Evolutionary conservation across 1,140 invertebrate species (phyloP), one percentile per base, ranked within the genome.

Genomic region (Panagrolaimus sp.): DNA sequence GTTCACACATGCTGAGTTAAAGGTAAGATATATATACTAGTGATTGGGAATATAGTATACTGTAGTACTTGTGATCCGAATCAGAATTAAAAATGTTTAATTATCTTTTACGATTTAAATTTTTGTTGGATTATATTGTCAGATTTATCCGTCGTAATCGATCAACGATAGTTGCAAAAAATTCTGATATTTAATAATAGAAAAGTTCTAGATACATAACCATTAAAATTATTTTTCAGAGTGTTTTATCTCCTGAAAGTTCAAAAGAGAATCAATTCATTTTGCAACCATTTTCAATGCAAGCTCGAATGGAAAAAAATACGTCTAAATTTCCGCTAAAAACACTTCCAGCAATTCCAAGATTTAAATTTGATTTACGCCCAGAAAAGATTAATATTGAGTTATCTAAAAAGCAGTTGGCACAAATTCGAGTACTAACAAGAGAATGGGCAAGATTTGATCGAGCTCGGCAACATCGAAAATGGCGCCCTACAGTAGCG

Each of bases 381-480:
- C 86, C 96, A 51, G 90, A 92, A 73, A 88, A 90, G 84, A 91
- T 97, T 73, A 88, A 89, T 61, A 85, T 97, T 72, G 87, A 88
- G 44, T 83, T 98, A 61, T 89, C 89, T 89, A 93, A 85, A 66
- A 74, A 78, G 7, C 87, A 88, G 78, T 86, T 87, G 73, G 81
- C 81, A 31, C 84, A 84, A 68, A 82, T 87, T 4, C 31, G 31
- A n/a, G 31, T 38, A 38, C 84, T 85, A 75, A 78, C 84, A 27
- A 75, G 83, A 65, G 85, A 86, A 68, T 85, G 87, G 76, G 84
- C 87, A 5, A 71, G 84, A 70, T 83, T 86, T 71, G 85, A 87
- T 53, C 77, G 79, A 51, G 89, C 81, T 5, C 80, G 83, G 66
- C 83, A 81, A 62, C 84, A 84, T 73, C 72, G 83, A 65, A 85